Conservation (phyloP, 2,888 invertebrate genomes). For the Clivina fossor region DNA sequence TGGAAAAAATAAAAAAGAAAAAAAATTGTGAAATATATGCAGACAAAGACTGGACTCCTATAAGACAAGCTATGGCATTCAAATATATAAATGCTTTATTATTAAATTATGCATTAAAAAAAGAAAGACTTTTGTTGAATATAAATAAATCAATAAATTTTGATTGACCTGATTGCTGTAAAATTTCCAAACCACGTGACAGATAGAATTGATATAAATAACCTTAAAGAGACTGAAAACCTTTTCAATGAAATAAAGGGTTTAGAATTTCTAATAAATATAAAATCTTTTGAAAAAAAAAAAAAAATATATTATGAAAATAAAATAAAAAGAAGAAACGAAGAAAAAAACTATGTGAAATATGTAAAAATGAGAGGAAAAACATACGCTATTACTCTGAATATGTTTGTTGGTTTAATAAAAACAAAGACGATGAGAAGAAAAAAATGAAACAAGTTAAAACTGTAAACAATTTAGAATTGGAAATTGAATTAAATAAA, state of each 20-base stretch:
- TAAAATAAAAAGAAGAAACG: constrained; percentile 2
- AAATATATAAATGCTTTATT: background rate
- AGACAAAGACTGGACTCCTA: constrained; percentile 12
- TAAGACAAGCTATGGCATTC: background rate
- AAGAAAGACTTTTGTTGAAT: constrained; percentile 14
- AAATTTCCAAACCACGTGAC: constrained; percentile 11
- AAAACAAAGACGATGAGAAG: constrained; percentile 10
- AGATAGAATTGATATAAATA: constrained; percentile 26
- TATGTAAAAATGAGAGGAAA: constrained; percentile 1
- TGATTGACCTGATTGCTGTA: constrained; percentile 9
- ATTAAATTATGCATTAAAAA: constrained; percentile 15
- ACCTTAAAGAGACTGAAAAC: constrained; percentile 19
- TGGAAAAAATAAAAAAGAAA: background rate
- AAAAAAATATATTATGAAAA: background rate
- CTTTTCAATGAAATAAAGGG: constrained; percentile 16
- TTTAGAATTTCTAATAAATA: constrained; percentile 19
- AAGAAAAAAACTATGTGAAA: constrained; percentile 21
- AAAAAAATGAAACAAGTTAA: constrained; percentile 6
- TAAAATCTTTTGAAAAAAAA: constrained; percentile 10
- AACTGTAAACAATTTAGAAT: constrained; percentile 15
- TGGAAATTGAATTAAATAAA: constrained; percentile 19
- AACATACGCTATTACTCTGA: constrained; percentile 18
- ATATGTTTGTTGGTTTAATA: constrained; percentile 20
- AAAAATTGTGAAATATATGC: constrained; percentile 20
- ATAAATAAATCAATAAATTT: constrained; percentile 17